Evolutionary conservation across 2,888 invertebrate genomes (phyloP), one percentile per base, ranked within the genome.

Genomic region (Anaspis maculata): DNA sequence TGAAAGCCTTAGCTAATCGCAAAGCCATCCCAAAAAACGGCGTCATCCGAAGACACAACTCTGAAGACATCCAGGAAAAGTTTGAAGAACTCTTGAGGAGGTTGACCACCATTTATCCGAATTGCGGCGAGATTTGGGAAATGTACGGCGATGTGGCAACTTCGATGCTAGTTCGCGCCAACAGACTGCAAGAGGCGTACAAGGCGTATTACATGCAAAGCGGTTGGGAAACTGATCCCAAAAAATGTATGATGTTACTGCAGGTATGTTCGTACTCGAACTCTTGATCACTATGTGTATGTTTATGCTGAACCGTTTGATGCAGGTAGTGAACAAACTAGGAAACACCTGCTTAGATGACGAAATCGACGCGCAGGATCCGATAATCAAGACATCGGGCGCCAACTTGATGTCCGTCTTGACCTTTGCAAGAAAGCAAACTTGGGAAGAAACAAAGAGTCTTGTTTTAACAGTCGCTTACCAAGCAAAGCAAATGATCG

Each of bases 91-190:
- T 89, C 21, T 77, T 87, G 51, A 88, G 85, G 2, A 69, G 85
- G 49, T 69, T 89, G 12, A 83, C 83, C 2, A 71, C 79, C 0
- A 52, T 73, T n/a, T 71, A 77, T 51, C 74, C 76, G 27, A 80
- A 77, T 45, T 79, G 83, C 52, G 76, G 82, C 0, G 73, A 78
- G 37, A 60, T 91, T 3, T 94, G 92, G 94, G 77, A 81, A 52
- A 58, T 88, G 37, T 89, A 92, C 51, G 83, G 88, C 0, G 71
- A 80, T 46, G 59, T 88, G 37, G 77, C 81, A 13, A 69, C 75
- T 1, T 72, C 73, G 1, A 65, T 71, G 11, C 55, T 78, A 14
- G 62, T 78, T 13, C 72, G 71, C 46, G 75, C 76, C 1, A 85
- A 88, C 53, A 77, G 83, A 37, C 69, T 90, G 12, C 79, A 87